Evolutionary conservation across 2,113 vertebrate genomes (phyloP).

Genomic region (Diphyllodes magnificus): DNA sequence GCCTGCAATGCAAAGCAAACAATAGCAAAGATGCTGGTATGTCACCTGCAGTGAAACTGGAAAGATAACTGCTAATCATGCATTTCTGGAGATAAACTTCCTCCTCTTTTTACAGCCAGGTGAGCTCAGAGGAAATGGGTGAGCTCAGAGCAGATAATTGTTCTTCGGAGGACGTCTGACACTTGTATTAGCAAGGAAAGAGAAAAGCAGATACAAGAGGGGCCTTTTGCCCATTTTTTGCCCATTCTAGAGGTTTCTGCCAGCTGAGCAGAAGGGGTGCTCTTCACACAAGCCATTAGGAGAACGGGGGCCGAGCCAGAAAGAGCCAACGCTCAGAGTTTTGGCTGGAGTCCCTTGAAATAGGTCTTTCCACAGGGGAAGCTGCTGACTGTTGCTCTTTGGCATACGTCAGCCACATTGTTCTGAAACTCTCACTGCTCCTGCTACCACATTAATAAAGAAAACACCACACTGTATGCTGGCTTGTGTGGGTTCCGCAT

Average conservation of each 20-base stretch:
- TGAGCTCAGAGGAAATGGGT: background rate
- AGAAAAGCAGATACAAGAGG: background rate
- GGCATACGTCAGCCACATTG: accelerated
- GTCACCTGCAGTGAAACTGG: background rate
- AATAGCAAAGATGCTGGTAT: background rate
- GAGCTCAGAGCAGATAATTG: background rate
- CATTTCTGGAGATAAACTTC: background rate
- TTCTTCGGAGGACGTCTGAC: background rate
- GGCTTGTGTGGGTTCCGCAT: background rate
- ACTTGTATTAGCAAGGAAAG: background rate
- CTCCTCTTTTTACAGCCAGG: background rate
- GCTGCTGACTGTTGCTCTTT: background rate
- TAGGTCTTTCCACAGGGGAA: accelerated
- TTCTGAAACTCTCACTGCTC: background rate
- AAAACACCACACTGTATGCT: accelerated
- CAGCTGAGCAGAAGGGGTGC: background rate
- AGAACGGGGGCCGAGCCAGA: background rate
- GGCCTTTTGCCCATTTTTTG: background rate
- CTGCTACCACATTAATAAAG: background rate
- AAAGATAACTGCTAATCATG: background rate
- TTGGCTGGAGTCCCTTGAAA: background rate
- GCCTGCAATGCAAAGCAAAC: background rate
- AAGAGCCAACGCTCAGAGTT: background rate
- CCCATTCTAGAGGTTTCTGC: background rate
- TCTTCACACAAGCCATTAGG: background rate